Evolutionary conservation across 2,888 invertebrate species (phyloP).

Genomic region (Polyommatus iphigenia): DNA sequence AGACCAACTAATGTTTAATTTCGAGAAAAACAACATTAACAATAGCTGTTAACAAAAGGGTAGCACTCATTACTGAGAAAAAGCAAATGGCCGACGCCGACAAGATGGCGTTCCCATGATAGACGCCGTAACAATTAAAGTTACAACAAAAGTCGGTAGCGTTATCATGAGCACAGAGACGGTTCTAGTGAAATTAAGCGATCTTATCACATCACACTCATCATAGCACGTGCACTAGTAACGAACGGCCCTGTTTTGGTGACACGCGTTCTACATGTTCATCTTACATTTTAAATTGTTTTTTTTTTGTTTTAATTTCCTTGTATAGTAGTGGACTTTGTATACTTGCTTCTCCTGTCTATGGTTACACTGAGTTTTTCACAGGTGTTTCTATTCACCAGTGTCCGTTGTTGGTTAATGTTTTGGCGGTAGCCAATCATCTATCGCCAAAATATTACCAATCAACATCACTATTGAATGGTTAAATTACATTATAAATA

Average conservation of each 20-base stretch:
- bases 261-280: slow-evolving; percentile 35
- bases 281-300: slow-evolving; percentile 29
- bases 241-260: slow-evolving; percentile 52
- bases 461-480: no score
- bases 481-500: no score
- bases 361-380: no score
- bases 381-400: no score
- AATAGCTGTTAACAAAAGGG: slow-evolving; percentile 51
- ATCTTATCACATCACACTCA: slow-evolving; percentile 67
- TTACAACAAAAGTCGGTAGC: slow-evolving; percentile 69
- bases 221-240: slow-evolving; percentile 73
- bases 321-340: not conserved
- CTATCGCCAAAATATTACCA: no score
- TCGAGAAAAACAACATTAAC: slow-evolving; percentile 44
- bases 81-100: slow-evolving; percentile 52
- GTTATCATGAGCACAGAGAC: slow-evolving; percentile 66
- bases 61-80: slow-evolving; percentile 70
- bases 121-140: slow-evolving; percentile 72
- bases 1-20: slow-evolving; percentile 11
- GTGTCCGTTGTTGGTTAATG: no score
- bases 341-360: no score
- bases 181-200: slow-evolving; percentile 73
- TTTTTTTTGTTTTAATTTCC: slow-evolving; percentile 17
- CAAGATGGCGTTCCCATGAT: slow-evolving; percentile 75
- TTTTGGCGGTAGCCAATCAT: no score